phyloP scores from a whole-genome alignment of 2,113 vertebrate species.

The Silurus meridionalis region DNA sequence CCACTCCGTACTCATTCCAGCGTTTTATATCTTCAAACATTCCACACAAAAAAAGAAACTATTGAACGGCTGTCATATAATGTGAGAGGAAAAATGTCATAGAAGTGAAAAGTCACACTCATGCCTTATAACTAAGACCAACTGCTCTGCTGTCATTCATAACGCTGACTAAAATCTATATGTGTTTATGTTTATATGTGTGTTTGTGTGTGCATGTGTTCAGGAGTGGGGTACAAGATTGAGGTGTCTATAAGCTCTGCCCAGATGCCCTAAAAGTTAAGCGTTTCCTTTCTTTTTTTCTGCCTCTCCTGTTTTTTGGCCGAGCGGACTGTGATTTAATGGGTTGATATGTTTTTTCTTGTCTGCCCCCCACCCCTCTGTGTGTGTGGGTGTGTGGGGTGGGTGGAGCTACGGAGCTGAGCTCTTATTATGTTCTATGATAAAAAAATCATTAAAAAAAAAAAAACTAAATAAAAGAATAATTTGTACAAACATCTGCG shows the following conservation, averaged over 20 bases:
- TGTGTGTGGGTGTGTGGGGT: constrained; percentile 74
- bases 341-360: constrained; percentile 65
- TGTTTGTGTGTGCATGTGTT: not conserved
- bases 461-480: constrained; percentile 42
- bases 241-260: constrained; percentile 55
- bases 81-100: not conserved
- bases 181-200: not conserved
- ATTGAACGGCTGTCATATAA: not conserved
- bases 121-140: constrained; percentile 12
- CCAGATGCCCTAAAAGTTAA: constrained; percentile 68
- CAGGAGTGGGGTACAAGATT: constrained; percentile 24
- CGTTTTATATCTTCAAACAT: constrained; percentile 30
- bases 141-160: not conserved
- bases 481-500: constrained; percentile 68
- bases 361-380: constrained; percentile 71
- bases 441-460: constrained; percentile 60
- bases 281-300: constrained; percentile 70
- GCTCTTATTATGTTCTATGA: constrained; percentile 81
- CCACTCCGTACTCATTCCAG: constrained; percentile 4
- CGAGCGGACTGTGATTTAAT: constrained; percentile 80
- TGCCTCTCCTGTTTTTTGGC: constrained; percentile 82
- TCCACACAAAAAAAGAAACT: not conserved
- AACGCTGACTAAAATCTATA: not conserved
- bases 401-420: constrained; percentile 77
- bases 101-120: not conserved